A percentile compares a stretch with the other conserved stretches of the same genome.
phyloP scores from a whole-genome alignment of 2,888 invertebrate genomes.

The Drosophila histrio region DNA sequence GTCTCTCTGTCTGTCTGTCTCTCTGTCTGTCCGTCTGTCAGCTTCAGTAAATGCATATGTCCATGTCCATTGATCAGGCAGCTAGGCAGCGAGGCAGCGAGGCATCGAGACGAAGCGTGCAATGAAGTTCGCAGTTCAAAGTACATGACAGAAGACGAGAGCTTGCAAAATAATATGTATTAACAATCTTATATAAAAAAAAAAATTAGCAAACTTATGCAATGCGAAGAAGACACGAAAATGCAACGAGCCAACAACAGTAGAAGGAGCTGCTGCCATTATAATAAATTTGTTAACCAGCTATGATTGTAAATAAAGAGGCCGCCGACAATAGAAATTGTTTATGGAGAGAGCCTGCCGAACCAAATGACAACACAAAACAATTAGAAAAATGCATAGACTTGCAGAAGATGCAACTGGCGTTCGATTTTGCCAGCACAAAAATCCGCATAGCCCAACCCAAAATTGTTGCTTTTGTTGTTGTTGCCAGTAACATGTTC shows the following conservation, averaged over 20 bases:
- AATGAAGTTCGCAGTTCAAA: conserved; percentile 77
- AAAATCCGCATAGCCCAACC: conserved; percentile 31
- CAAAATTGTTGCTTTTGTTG: conserved; percentile 18
- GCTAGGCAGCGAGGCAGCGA: conserved; percentile 30
- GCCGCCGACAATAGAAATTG: conserved; percentile 23
- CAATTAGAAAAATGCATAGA: conserved; percentile 54
- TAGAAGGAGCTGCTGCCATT: conserved; percentile 38
- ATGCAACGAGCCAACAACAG: conserved; percentile 13
- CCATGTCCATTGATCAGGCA: conserved; percentile 73
- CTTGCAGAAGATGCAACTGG: conserved; percentile 31
- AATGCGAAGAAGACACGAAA: conserved; percentile 75
- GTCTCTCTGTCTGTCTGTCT: background rate
- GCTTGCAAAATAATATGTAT: conserved; percentile 82
- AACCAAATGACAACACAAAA: conserved; percentile 44
- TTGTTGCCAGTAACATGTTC: conserved; percentile 8
- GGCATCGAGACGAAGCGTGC: conserved; percentile 50
- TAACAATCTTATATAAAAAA: conserved; percentile 81
- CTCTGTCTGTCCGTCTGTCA: conserved; percentile 47
- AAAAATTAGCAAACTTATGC: conserved; percentile 76
- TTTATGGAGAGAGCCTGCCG: conserved; percentile 12
- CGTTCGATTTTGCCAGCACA: background rate
- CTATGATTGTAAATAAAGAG: conserved; percentile 38
- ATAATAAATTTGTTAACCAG: conserved; percentile 72
- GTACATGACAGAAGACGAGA: conserved; percentile 53
- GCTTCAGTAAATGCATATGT: conserved; percentile 70